These are phyloP conservation scores for Mactromeris polynyma DNA, from an alignment of 2,888 invertebrate genomes.

Conservation along the genomic window DNA sequence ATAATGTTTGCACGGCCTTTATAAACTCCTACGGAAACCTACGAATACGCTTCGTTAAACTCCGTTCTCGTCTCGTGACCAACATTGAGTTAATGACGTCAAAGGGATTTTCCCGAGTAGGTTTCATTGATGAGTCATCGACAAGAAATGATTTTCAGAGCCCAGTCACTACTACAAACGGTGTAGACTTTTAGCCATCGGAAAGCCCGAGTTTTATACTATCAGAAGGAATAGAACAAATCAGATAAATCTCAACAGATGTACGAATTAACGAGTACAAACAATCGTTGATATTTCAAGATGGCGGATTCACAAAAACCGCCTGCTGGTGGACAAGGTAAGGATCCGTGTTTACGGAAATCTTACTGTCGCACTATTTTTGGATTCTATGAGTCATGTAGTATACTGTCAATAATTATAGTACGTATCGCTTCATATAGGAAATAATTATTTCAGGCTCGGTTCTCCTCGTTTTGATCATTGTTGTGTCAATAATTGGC, in stretches of 20 bases:
- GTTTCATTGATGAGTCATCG: conserved; percentile 85
- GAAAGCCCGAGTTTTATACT: conserved; percentile 51
- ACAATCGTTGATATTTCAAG: conserved; percentile 79
- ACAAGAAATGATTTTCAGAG: conserved; percentile 83
- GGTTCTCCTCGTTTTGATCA: not conserved
- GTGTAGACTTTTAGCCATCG: conserved; percentile 56
- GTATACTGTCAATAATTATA: conserved; percentile 52
- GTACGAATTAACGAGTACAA: conserved; percentile 61
- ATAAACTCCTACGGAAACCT: conserved; percentile 6
- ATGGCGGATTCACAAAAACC: conserved; percentile 83
- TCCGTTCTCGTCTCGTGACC: conserved; percentile 65
- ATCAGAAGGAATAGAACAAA: conserved; percentile 51
- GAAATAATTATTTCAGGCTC: conserved; percentile 46
- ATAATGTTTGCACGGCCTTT: conserved; percentile 24
- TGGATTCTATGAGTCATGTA: conserved; percentile 78
- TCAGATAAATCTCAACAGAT: conserved; percentile 57
- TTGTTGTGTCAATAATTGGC: conserved; percentile 2
- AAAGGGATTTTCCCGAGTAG: conserved; percentile 86
- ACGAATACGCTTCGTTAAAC: conserved; percentile 23
- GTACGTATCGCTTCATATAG: conserved; percentile 57
- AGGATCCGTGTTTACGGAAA: conserved; percentile 71
- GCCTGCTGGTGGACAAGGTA: conserved; percentile 81
- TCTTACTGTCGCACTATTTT: conserved; percentile 77
- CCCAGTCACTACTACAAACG: conserved; percentile 75
- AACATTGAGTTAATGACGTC: conserved; percentile 77